Evolutionary conservation across 2,797 vertebrate genomes (phyloP).

Genomic region (Kryptolebias ocellatus): DNA sequence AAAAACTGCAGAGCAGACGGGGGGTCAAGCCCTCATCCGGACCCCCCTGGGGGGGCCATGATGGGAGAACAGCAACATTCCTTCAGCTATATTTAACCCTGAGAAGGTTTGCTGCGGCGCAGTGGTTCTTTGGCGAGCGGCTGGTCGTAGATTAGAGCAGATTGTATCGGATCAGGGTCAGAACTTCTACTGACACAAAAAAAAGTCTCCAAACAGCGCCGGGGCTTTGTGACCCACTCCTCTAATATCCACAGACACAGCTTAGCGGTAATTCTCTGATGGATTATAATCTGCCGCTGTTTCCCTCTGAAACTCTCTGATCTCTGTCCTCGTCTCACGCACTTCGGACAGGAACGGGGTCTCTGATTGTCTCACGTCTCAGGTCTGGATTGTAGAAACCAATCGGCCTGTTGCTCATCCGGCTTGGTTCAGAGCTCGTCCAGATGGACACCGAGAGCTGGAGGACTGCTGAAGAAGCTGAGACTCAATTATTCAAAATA

Average conservation of each 20-base stretch:
- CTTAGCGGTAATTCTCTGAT: constrained; percentile 33
- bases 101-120: constrained; percentile 22
- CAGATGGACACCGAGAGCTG: no score
- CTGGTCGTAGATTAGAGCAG: constrained; percentile 59
- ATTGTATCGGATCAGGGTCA: constrained; percentile 67
- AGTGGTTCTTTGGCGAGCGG: not conserved
- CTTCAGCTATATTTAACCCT: constrained; percentile 44
- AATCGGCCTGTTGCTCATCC: no score
- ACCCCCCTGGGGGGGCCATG: constrained; percentile 31
- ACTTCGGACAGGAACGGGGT: not conserved
- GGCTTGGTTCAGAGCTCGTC: no score
- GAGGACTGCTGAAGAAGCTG: no score
- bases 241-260: constrained; percentile 36
- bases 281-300: constrained; percentile 42
- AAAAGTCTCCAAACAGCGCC: constrained; percentile 16
- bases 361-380: not conserved
- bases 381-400: no score
- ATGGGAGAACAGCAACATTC: constrained; percentile 58
- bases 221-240: constrained; percentile 35
- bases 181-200: constrained; percentile 26
- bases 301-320: constrained; percentile 23
- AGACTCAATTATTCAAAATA: no score
- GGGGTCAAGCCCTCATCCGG: constrained; percentile 25
- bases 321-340: not conserved
- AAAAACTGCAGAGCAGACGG: constrained; percentile 6